Conservation (phyloP, 2,797 vertebrate species). For the Silurus aristotelis region DNA sequence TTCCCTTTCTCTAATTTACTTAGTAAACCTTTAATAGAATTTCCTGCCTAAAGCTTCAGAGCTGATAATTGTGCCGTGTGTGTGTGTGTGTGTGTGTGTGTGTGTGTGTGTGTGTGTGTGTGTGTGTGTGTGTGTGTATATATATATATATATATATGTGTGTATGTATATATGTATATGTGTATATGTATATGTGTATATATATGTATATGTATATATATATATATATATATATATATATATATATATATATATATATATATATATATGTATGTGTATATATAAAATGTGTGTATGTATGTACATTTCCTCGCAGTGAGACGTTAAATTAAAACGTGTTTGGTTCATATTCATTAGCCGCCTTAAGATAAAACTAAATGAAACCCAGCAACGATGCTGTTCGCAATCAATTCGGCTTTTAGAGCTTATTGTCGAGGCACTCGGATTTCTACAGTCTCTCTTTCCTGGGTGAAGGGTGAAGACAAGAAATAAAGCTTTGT, state of each 20-base stretch:
- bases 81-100: not conserved
- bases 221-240: too few species aligned
- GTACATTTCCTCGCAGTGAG: not conserved
- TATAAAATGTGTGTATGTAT: too few species aligned
- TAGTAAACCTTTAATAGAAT: conserved; percentile 25
- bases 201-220: too few species aligned
- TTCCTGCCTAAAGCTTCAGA: not conserved
- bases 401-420: not conserved
- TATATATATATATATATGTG: too few species aligned
- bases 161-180: too few species aligned
- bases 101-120: too few species aligned
- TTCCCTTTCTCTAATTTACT: not conserved
- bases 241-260: too few species aligned
- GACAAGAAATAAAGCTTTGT: not conserved
- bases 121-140: too few species aligned
- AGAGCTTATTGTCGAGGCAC: not conserved
- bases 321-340: not conserved
- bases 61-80: conserved; percentile 20
- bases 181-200: too few species aligned
- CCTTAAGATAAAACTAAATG: not conserved
- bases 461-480: not conserved
- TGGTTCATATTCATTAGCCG: not conserved
- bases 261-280: too few species aligned
- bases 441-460: conserved; percentile 2
- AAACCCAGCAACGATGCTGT: not conserved